Evolutionary conservation across 92 coral and sea anemone species (phyloP).

Genomic region (Epizoanthus fatuus): DNA sequence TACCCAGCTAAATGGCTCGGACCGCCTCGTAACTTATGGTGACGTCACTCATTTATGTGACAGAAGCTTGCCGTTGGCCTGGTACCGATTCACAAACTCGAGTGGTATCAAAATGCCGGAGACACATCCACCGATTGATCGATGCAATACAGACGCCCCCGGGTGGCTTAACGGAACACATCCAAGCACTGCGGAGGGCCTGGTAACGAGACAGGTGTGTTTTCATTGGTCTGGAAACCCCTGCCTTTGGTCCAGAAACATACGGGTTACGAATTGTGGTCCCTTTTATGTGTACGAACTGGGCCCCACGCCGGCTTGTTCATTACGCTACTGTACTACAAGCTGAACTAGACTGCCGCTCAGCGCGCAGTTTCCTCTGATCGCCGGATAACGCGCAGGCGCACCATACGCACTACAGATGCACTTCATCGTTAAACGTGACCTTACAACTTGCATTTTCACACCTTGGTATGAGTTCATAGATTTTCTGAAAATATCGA

Average conservation of each 20-base stretch:
- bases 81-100: conserved; percentile 47
- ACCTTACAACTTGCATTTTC: no score
- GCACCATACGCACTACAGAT: no score
- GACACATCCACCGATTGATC: neutral
- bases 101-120: conserved; percentile 40
- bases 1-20: neutral
- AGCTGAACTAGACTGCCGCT: neutral
- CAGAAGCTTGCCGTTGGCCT: neutral
- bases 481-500: no score
- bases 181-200: conserved; percentile 20
- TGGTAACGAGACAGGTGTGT: conserved; percentile 39
- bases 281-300: conserved; percentile 37
- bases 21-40: conserved; percentile 4
- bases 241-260: conserved; percentile 9
- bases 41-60: neutral
- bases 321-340: conserved; percentile 3
- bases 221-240: conserved; percentile 15
- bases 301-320: neutral
- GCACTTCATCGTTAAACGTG: no score
- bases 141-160: conserved; percentile 34
- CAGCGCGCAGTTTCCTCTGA: no score
- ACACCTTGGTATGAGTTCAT: no score
- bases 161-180: conserved; percentile 46
- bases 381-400: no score
- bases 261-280: conserved; percentile 47